phyloP scores from a whole-genome alignment of 2,888 invertebrate genomes.

The Catocala nupta region DNA sequence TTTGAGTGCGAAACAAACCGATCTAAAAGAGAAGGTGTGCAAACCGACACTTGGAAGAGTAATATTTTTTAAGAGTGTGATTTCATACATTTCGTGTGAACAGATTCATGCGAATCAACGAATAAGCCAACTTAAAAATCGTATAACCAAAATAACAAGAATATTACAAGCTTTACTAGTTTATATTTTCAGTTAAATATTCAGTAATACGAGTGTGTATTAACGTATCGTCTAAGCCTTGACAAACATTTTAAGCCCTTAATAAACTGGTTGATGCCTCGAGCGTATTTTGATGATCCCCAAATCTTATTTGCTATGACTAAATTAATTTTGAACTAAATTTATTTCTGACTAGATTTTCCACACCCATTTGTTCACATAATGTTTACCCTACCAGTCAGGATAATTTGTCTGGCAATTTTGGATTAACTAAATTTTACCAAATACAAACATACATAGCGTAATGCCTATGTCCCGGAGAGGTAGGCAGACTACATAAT shows the following conservation, averaged over 20 bases:
- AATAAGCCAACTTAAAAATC: no score
- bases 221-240: conserved; percentile 20
- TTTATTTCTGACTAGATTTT: conserved; percentile 34
- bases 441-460: no score
- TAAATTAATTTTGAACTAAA: conserved; percentile 53
- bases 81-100: no score
- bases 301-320: conserved; percentile 55
- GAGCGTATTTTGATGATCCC: conserved; percentile 58
- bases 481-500: no score
- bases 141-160: no score
- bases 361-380: conserved; percentile 11
- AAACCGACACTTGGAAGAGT: no score
- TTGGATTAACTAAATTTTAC: neutral
- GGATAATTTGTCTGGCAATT: neutral
- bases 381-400: neutral
- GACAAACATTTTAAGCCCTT: conserved; percentile 28
- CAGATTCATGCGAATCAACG: no score
- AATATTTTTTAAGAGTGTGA: no score
- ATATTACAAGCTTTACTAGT: neutral
- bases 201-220: conserved; percentile 14
- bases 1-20: no score
- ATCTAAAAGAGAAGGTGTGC: no score
- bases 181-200: conserved; percentile 12
- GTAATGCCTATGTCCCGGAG: no score
- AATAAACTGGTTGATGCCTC: conserved; percentile 45